Percentiles rank a stretch among this genome's conserved stretches.
phyloP scores from a whole-genome alignment of 2,797 vertebrate species.

The Champsocephalus gunnari region DNA sequence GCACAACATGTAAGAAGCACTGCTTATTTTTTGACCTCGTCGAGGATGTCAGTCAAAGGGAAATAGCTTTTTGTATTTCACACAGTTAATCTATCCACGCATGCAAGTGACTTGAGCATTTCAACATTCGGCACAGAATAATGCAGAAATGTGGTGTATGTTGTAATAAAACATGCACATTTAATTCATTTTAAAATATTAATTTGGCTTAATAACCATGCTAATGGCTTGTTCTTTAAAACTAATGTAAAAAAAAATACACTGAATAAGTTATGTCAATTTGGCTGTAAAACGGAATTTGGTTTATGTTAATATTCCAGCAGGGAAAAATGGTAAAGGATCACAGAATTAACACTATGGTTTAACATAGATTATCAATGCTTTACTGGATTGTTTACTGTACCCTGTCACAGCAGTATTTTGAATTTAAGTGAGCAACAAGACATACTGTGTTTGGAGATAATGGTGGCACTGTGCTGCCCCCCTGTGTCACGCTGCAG shows the following conservation, averaged over 20 bases:
- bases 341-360: background rate
- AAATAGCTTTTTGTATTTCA: slow-evolving; percentile 15
- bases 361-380: background rate
- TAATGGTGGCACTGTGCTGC: slow-evolving; percentile 58
- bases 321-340: background rate
- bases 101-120: background rate
- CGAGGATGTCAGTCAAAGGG: slow-evolving; percentile 32
- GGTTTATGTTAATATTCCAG: background rate
- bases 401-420: background rate
- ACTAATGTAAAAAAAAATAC: background rate
- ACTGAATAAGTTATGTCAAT: background rate
- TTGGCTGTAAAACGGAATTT: background rate
- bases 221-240: background rate
- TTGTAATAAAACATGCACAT: background rate
- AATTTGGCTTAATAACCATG: background rate
- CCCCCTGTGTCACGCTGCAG: slow-evolving; percentile 50
- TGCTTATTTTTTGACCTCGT: slow-evolving; percentile 55
- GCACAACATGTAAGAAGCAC: slow-evolving; percentile 43
- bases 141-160: background rate
- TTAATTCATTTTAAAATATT: background rate
- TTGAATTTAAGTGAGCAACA: background rate
- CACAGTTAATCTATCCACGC: background rate
- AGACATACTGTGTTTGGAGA: background rate
- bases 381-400: background rate
- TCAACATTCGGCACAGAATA: background rate